These are phyloP conservation scores for Adelges cooleyi DNA, from an alignment of 1,140 invertebrate species.

Conservation along the genomic window DNA sequence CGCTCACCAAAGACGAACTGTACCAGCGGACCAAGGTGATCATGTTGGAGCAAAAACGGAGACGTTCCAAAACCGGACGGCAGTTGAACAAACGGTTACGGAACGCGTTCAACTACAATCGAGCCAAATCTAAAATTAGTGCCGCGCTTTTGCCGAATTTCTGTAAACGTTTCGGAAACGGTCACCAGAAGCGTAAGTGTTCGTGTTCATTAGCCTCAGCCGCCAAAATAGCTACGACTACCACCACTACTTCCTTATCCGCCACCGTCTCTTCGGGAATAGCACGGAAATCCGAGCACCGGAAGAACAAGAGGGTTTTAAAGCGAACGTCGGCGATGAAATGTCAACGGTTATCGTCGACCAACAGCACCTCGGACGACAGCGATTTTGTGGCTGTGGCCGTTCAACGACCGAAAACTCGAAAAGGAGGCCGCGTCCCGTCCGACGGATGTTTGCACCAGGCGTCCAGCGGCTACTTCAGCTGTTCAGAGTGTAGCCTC, in stretches of 20 bases:
- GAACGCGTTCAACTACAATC: background rate
- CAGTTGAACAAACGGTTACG: background rate
- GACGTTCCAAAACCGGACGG: background rate
- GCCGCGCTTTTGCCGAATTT: background rate
- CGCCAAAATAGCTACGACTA: background rate
- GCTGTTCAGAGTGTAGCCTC: constrained; percentile 72
- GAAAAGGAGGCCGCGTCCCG: background rate
- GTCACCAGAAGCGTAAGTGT: constrained; percentile 35
- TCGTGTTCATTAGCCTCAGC: background rate
- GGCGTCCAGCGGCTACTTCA: constrained; percentile 53
- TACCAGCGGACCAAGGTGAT: constrained; percentile 79
- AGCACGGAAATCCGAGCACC: background rate
- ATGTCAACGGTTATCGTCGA: background rate
- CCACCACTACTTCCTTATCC: background rate
- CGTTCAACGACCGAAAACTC: constrained; percentile 2
- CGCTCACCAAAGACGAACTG: constrained; percentile 76
- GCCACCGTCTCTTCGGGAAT: background rate
- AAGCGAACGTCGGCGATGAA: background rate
- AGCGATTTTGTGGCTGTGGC: constrained; percentile 44
- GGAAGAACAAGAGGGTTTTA: background rate
- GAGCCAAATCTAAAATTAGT: background rate
- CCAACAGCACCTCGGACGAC: constrained; percentile 50
- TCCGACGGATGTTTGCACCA: constrained; percentile 10
- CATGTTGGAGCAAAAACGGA: constrained; percentile 56
- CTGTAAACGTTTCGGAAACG: background rate